These are phyloP conservation scores for Hemitrygon akajei DNA, from an alignment of 2,797 vertebrate genomes.

Conservation along the genomic window DNA sequence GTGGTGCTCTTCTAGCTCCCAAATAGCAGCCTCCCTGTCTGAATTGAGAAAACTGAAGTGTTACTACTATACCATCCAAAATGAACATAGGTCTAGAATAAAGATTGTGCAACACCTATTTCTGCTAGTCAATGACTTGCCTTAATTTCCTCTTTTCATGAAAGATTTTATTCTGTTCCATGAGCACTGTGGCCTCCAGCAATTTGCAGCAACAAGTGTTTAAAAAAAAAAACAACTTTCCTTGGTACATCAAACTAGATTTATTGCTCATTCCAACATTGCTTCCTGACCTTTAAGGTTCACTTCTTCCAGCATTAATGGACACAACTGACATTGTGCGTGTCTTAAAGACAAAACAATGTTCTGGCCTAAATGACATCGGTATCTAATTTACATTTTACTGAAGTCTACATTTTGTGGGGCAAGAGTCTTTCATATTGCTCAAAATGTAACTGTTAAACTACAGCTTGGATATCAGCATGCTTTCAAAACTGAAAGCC, in stretches of 20 bases:
- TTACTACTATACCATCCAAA: background rate
- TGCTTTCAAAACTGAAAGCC: background rate
- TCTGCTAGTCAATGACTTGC: background rate
- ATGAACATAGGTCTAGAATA: background rate
- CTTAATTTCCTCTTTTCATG: slow-evolving; percentile 12
- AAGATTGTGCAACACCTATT: background rate
- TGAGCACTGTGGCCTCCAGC: background rate
- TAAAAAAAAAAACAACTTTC: background rate
- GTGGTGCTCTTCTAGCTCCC: slow-evolving; percentile 87
- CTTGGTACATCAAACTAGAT: background rate
- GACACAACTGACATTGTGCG: background rate
- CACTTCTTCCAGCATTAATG: background rate
- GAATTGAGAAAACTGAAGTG: slow-evolving; percentile 4
- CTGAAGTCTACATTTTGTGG: background rate
- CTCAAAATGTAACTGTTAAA: background rate
- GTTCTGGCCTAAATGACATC: background rate
- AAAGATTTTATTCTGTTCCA: background rate
- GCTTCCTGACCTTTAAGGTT: background rate
- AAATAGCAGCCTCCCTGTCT: slow-evolving; percentile 79
- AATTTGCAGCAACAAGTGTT: slow-evolving; percentile 26
- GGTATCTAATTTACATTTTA: background rate
- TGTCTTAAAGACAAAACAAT: background rate
- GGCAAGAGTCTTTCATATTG: background rate
- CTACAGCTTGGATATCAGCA: background rate
- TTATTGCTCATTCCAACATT: background rate